Base-by-base conservation (phyloP, 2,113 vertebrate genomes). In the Lepisosteus oculatus region DNA sequence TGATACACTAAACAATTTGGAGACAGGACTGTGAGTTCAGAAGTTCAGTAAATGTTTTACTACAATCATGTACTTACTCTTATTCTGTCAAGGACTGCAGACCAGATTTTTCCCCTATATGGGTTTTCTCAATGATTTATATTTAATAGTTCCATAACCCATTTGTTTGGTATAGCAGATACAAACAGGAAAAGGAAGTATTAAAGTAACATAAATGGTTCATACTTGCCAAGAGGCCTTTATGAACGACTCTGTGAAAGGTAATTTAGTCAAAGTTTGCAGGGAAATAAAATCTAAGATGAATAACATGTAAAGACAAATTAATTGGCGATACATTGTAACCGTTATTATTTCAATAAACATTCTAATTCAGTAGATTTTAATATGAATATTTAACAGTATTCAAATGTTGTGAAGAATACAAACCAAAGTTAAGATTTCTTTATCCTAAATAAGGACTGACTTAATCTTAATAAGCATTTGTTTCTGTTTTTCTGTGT, bases 41-140 rank as follows among this genome's bases (percentile, higher is more conserved):
- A 85, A 85, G 83, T 84, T 84, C 81, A 83, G 15, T 64, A 63
- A 84, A 85, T 74, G 55, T 78, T 85, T 84, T 83, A 82, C 78
- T 81, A 72, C 63, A 56, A 59, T 78, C 79, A 70, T 69, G 69
- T 66, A 68, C 68, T 80, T 81, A 59, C 45, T 78, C 75, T 72
- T 77, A 79, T 67, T 59, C 66, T 76, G 73, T 76, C 81, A 82
- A 77, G 76, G 77, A 75, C 76, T 83, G 74, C 74, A 79, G 69
- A 81, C 13, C 56, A 77, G 74, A 44, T 29, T 79, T 51, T 81
- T 76, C 2, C 71, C 43, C 6, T 74, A 72, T 79, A 15, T 74
- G 79, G 74, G 68, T 11, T 1, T 81, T 44, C 70, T 73, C 63
- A 0, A 0, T 81, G 78, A 80, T 78, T 81, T 81, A 77, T 69